A percentile compares a stretch with the other conserved stretches of the same genome.
These are phyloP conservation scores for Timandra comae DNA, from an alignment of 2,888 invertebrate species.

Conservation along the genomic window DNA sequence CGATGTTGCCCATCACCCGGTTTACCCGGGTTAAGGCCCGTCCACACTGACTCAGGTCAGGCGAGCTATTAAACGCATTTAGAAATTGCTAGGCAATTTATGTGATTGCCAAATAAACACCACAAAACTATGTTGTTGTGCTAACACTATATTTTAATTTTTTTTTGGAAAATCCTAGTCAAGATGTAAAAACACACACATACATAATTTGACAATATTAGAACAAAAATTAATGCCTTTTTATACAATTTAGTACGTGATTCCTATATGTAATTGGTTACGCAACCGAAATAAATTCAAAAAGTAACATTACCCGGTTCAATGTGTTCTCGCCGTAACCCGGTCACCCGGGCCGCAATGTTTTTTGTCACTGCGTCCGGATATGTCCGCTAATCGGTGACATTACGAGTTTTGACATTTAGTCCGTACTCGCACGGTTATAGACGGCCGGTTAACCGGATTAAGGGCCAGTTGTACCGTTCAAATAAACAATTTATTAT, in stretches of 20 bases:
- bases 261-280: too few relatives aligned
- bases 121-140: too few relatives aligned
- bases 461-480: slow-evolving; percentile 18
- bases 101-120: slow-evolving; percentile 5
- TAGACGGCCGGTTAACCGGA: slow-evolving; percentile 19
- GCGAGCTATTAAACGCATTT: too few relatives aligned
- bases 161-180: too few relatives aligned
- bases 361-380: slow-evolving; percentile 41
- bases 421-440: slow-evolving; percentile 19
- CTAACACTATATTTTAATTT: too few relatives aligned
- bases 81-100: neutral
- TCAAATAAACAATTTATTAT: too few relatives aligned
- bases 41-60: neutral
- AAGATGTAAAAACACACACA: too few relatives aligned
- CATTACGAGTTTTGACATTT: slow-evolving; percentile 39
- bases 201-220: too few relatives aligned
- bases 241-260: too few relatives aligned
- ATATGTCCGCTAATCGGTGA: slow-evolving; percentile 42
- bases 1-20: slow-evolving; percentile 46
- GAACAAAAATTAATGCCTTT: too few relatives aligned
- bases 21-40: slow-evolving; percentile 3
- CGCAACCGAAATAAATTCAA: too few relatives aligned
- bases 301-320: slow-evolving; percentile 20
- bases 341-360: slow-evolving; percentile 10
- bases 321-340: too few relatives aligned